These are phyloP conservation scores for Dimorphilus gyrociliatus DNA, from an alignment of 2,888 invertebrate species.

Conservation along the genomic window DNA sequence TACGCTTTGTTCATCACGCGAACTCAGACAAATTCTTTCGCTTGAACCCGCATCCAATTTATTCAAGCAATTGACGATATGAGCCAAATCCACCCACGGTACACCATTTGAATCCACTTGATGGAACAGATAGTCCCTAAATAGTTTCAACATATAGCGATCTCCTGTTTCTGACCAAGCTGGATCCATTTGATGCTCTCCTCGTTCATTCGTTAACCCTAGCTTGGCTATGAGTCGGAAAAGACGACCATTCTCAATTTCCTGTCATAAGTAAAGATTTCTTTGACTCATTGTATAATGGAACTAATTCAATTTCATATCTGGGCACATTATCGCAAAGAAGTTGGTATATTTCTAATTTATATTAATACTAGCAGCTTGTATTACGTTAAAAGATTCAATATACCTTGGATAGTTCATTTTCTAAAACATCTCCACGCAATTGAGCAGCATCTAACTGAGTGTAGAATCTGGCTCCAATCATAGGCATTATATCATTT, in stretches of 20 bases:
- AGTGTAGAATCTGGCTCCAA: constrained; percentile 84
- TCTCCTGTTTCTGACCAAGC: constrained; percentile 97
- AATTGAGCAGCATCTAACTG: constrained; percentile 78
- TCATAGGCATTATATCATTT: constrained; percentile 97
- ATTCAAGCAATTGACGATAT: constrained; percentile 80
- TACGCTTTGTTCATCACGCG: constrained; percentile 87
- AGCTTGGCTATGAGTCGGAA: constrained; percentile 77
- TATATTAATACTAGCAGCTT: no score
- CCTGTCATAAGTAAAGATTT: constrained; percentile 39
- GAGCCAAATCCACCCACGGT: constrained; percentile 91
- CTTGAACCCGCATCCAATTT: constrained; percentile 46
- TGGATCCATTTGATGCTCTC: constrained; percentile 79
- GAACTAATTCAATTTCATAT: no score
- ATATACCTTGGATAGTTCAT: constrained; percentile 56
- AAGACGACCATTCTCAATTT: constrained; percentile 83
- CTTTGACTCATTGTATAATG: no score
- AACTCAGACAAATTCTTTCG: constrained; percentile 70
- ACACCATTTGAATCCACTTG: constrained; percentile 71
- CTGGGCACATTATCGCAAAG: no score
- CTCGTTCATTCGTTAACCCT: constrained; percentile 82
- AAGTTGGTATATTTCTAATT: no score
- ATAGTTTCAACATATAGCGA: constrained; percentile 91
- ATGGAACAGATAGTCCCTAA: constrained; percentile 92
- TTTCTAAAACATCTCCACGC: constrained; percentile 71
- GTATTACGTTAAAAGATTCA: no score